Percentiles rank a stretch among this genome's conserved stretches.
phyloP scores from a whole-genome alignment of 1,140 invertebrate genomes.

The Aphidius gifuensis region DNA sequence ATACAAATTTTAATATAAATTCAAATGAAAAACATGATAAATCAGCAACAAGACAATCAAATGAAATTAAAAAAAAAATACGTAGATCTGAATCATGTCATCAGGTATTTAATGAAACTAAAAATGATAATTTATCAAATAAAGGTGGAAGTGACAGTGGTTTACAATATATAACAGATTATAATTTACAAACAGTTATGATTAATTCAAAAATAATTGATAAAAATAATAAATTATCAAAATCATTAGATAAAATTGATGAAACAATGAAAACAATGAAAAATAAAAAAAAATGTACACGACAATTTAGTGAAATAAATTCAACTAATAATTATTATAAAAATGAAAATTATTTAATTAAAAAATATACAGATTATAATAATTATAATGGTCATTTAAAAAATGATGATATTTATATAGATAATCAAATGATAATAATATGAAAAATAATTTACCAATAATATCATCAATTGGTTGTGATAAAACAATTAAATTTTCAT shows the following conservation, averaged over 20 bases:
- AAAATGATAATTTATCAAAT: constrained; percentile 31
- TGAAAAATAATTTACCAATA: constrained; percentile 10
- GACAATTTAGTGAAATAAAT: background rate
- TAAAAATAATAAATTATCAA: constrained; percentile 56
- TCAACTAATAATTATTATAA: too few relatives aligned
- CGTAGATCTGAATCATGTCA: constrained; percentile 50
- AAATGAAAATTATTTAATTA: too few relatives aligned
- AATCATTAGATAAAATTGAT: constrained; percentile 74
- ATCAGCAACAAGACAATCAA: background rate
- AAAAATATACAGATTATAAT: too few relatives aligned
- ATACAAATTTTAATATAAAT: constrained; percentile 33
- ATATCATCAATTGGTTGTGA: constrained; percentile 32
- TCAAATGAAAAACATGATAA: constrained; percentile 7
- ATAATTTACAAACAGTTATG: constrained; percentile 35
- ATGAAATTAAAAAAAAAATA: constrained; percentile 31
- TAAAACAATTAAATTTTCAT: constrained; percentile 26
- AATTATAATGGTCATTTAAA: too few relatives aligned
- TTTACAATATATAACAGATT: constrained; percentile 43
- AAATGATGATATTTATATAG: too few relatives aligned
- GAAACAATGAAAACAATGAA: constrained; percentile 62
- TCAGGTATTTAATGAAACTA: constrained; percentile 35
- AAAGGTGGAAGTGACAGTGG: constrained; percentile 46
- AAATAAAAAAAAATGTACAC: constrained; percentile 40
- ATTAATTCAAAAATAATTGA: constrained; percentile 20
- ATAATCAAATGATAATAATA: constrained; percentile 14